These are phyloP conservation scores for Gymnogyps californianus DNA, from an alignment of 2,113 vertebrate species.

Conservation along the genomic window DNA sequence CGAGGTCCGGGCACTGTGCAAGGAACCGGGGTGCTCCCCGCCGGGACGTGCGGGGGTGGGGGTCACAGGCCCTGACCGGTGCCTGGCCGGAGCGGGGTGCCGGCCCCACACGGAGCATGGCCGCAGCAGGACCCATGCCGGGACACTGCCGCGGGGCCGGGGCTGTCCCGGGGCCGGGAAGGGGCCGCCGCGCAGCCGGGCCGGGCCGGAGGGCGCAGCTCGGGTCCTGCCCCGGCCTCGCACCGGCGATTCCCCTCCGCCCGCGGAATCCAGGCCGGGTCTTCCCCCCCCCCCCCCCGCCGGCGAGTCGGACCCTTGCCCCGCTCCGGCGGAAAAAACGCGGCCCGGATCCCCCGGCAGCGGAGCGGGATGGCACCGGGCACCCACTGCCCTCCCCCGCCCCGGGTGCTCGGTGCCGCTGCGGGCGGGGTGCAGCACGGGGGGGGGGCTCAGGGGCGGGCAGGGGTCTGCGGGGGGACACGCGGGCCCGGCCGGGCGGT, in stretches of 20 bases:
- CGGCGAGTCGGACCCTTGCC: not conserved
- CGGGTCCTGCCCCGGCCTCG: not conserved
- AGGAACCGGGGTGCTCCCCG: not conserved
- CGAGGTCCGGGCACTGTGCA: not conserved
- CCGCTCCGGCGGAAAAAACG: not conserved
- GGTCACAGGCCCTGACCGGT: too few species aligned
- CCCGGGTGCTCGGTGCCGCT: not conserved
- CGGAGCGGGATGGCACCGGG: not conserved
- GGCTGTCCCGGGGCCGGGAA: too few species aligned
- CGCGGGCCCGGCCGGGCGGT: too few species aligned
- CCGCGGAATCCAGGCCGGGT: accelerated
- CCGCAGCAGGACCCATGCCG: too few species aligned
- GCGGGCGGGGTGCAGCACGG: not conserved
- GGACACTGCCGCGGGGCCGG: too few species aligned
- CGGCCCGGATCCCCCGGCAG: accelerated
- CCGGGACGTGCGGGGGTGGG: too few species aligned
- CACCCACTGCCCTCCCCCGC: not conserved
- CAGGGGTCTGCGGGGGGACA: too few species aligned
- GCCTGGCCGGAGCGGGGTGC: too few species aligned
- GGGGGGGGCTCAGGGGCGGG: not conserved
- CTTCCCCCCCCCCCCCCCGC: not conserved
- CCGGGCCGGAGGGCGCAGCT: not conserved
- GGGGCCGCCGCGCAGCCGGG: too few species aligned
- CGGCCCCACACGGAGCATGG: too few species aligned
- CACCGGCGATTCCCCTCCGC: not conserved